These are phyloP conservation scores for Girardinichthys multiradiatus DNA, from an alignment of 2,113 vertebrate genomes.

Conservation along the genomic window DNA sequence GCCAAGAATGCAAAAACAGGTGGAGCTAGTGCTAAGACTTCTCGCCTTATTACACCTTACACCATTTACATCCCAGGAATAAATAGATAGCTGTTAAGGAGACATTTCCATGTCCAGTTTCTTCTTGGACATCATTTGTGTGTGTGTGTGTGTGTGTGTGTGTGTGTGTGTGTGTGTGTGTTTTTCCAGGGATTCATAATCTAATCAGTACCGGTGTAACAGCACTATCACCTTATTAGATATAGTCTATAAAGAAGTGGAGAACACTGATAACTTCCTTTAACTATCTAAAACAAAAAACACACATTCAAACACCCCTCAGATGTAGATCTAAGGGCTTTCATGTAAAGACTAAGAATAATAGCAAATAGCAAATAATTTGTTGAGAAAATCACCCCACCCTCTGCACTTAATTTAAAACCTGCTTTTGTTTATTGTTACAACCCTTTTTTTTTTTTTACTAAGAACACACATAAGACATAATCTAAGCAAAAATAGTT, in stretches of 20 bases:
- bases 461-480: not conserved
- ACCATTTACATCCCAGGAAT: constrained; percentile 69
- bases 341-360: not conserved
- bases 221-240: constrained; percentile 60
- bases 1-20: constrained; percentile 46
- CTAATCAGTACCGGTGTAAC: constrained; percentile 72
- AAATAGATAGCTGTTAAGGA: constrained; percentile 53
- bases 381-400: no score
- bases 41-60: constrained; percentile 72
- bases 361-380: no score
- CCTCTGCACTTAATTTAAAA: no score
- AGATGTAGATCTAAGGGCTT: constrained; percentile 9
- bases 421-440: no score
- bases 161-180: constrained; percentile 6
- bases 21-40: constrained; percentile 67
- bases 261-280: constrained; percentile 64
- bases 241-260: constrained; percentile 64
- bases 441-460: not conserved
- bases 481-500: not conserved
- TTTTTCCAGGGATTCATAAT: constrained; percentile 57
- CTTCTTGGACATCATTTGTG: not conserved
- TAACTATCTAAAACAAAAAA: constrained; percentile 32
- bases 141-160: not conserved
- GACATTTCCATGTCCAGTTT: constrained; percentile 19
- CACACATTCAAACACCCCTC: constrained; percentile 3